Conservation (phyloP, 2,888 invertebrate species). For the Ganaspis brasiliensis region DNA sequence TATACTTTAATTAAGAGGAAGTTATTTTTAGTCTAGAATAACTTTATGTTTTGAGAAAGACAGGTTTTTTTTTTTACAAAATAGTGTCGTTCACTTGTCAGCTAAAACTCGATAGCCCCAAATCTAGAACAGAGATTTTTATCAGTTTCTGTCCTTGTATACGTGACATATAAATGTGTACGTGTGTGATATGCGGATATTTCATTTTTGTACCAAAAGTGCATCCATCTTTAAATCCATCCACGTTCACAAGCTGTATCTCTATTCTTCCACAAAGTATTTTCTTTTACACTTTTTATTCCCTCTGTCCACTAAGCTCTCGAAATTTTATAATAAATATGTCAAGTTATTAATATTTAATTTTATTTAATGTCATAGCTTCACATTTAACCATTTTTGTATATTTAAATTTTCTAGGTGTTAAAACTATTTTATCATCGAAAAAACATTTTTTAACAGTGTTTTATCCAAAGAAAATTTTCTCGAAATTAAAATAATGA, state of each 20-base stretch:
- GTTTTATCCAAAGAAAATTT: too few species aligned
- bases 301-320: neutral
- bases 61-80: neutral
- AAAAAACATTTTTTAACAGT: too few species aligned
- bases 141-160: too few species aligned
- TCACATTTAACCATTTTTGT: too few species aligned
- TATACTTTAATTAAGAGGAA: neutral
- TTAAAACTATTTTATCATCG: too few species aligned
- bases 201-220: constrained; percentile 6
- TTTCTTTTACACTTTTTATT: constrained; percentile 19
- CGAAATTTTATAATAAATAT: neutral
- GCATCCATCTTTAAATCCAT: constrained; percentile 13
- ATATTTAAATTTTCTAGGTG: too few species aligned
- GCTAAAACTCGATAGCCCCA: too few species aligned
- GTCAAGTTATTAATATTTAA: too few species aligned
- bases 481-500: too few species aligned
- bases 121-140: too few species aligned
- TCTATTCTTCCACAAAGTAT: constrained; percentile 2
- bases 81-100: neutral
- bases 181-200: neutral
- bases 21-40: constrained; percentile 6
- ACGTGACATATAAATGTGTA: neutral
- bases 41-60: neutral
- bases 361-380: too few species aligned
- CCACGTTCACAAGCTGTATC: constrained; percentile 2